These are phyloP conservation scores for Psilanteris sp. DNA, from an alignment of 1,140 invertebrate genomes.

Conservation along the genomic window DNA sequence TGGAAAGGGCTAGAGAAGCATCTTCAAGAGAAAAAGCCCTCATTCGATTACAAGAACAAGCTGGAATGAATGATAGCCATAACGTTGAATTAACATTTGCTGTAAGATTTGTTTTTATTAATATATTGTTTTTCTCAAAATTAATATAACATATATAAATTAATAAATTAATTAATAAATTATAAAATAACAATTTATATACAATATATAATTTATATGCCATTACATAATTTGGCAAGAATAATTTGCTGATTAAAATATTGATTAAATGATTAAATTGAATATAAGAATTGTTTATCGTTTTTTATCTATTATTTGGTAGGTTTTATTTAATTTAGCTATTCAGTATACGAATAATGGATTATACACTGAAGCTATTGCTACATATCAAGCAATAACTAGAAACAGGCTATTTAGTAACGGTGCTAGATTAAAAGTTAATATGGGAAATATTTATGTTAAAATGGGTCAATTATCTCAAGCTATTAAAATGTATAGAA, in stretches of 20 bases:
- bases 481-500: constrained; percentile 98
- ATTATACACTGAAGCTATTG: constrained; percentile 96
- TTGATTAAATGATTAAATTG: too few species aligned
- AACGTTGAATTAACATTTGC: constrained; percentile 97
- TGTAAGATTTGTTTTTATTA: too few species aligned
- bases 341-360: constrained; percentile 96
- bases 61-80: constrained; percentile 90
- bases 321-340: constrained; percentile 96
- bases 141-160: too few species aligned
- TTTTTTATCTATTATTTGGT: too few species aligned
- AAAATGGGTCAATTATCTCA: constrained; percentile 96
- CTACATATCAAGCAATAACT: constrained; percentile 94
- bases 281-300: too few species aligned
- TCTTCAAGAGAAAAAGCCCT: constrained; percentile 93
- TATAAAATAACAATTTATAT: too few species aligned
- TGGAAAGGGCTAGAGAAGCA: constrained; percentile 98
- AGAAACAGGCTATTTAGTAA: constrained; percentile 93
- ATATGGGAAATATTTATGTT: constrained; percentile 99
- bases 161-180: too few species aligned
- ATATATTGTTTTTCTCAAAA: too few species aligned
- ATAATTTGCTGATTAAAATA: too few species aligned
- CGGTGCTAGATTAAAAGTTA: constrained; percentile 94
- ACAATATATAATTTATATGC: too few species aligned
- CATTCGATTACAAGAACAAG: constrained; percentile 94
- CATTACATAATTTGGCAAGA: too few species aligned